Evolutionary conservation across 2,113 vertebrate genomes (phyloP).

Genomic region (Cromileptes altivelis): DNA sequence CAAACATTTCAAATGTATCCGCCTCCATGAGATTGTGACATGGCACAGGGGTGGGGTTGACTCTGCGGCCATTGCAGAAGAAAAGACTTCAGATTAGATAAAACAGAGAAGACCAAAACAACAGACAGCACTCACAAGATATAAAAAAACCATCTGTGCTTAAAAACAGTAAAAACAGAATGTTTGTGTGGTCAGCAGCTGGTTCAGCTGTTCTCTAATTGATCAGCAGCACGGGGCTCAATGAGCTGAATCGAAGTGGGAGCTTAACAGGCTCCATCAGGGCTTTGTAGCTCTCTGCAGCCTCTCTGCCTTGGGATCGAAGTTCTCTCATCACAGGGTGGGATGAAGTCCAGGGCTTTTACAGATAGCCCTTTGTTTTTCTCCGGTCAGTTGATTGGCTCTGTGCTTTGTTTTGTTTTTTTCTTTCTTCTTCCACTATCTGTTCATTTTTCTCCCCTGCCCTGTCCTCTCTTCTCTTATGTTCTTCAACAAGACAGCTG

Average conservation of each 20-base stretch:
- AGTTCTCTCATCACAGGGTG: slow-evolving; percentile 64
- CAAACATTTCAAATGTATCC: not conserved
- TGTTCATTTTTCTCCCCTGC: slow-evolving; percentile 8
- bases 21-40: not conserved
- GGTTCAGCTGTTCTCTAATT: slow-evolving; percentile 70
- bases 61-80: not conserved
- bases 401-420: slow-evolving; percentile 17
- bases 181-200: slow-evolving; percentile 69
- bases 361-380: slow-evolving; percentile 77
- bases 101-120: not conserved
- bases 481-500: slow-evolving; percentile 40
- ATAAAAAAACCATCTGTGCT: slow-evolving; percentile 4
- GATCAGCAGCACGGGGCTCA: slow-evolving; percentile 63
- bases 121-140: not conserved
- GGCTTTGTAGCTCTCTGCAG: slow-evolving; percentile 55
- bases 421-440: slow-evolving; percentile 18
- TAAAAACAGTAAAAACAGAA: slow-evolving; percentile 26
- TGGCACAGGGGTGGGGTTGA: slow-evolving; percentile 3
- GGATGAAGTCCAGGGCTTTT: slow-evolving; percentile 67
- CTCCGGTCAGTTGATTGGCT: slow-evolving; percentile 62
- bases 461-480: slow-evolving; percentile 13
- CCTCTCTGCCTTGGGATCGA: slow-evolving; percentile 55
- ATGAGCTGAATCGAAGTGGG: slow-evolving; percentile 57
- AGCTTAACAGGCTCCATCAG: slow-evolving; percentile 58
- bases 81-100: slow-evolving; percentile 26